phyloP scores from a whole-genome alignment of 2,888 invertebrate species.

The Hypercompe scribonia region DNA sequence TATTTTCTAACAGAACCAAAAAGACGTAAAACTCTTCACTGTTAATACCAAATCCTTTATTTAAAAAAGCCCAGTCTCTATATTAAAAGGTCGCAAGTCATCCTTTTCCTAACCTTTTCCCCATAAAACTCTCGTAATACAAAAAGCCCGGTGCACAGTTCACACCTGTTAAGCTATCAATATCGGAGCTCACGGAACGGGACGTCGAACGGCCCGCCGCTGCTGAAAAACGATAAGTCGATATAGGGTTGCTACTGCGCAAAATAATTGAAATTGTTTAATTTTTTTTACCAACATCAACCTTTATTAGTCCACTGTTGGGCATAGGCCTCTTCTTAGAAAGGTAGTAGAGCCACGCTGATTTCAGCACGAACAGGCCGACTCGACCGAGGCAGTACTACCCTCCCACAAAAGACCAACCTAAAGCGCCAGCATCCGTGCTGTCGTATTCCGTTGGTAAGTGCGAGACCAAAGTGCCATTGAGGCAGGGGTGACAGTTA shows the following conservation, averaged over 20 bases:
- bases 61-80: slow-evolving; percentile 1
- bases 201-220: slow-evolving; percentile 58
- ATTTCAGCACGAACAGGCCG: no score
- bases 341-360: no score
- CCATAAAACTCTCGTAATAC: slow-evolving; percentile 41
- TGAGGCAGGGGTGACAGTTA: no score
- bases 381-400: no score
- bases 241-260: slow-evolving; percentile 59
- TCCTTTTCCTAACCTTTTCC: slow-evolving; percentile 18
- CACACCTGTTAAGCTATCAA: slow-evolving; percentile 67
- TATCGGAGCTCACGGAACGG: slow-evolving; percentile 63
- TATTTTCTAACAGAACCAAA: neutral
- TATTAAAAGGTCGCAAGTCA: slow-evolving; percentile 33
- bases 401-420: no score
- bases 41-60: neutral
- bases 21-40: neutral
- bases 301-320: no score
- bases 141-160: slow-evolving; percentile 44
- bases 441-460: no score
- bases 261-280: neutral
- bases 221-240: slow-evolving; percentile 78
- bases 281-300: no score
- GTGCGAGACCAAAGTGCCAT: no score
- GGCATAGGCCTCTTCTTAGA: no score
- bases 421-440: no score